Conservation (phyloP, 2,797 vertebrate species). For the Trematomus bernacchii region DNA sequence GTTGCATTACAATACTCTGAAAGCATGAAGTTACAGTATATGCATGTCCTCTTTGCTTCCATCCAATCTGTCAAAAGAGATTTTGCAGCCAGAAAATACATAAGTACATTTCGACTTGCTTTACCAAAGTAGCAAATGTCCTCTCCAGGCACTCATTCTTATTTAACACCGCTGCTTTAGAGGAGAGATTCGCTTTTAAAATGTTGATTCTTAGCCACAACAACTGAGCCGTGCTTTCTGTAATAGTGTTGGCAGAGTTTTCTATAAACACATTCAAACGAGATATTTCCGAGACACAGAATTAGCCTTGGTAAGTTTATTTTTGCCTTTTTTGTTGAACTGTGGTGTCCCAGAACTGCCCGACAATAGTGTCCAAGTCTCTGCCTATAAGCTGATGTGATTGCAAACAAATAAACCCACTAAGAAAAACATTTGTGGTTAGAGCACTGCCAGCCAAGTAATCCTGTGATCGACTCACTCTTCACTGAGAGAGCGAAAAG, state of each 20-base stretch:
- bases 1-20: neutral
- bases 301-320: slow-evolving; percentile 15
- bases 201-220: slow-evolving; percentile 27
- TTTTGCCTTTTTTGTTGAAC: slow-evolving; percentile 16
- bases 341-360: slow-evolving; percentile 6
- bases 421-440: slow-evolving; percentile 27
- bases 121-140: slow-evolving; percentile 8
- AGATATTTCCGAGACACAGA: slow-evolving; percentile 31
- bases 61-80: slow-evolving; percentile 1
- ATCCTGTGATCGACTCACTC: slow-evolving; percentile 9
- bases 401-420: slow-evolving; percentile 50
- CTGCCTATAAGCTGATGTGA: slow-evolving; percentile 37
- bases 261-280: slow-evolving; percentile 27
- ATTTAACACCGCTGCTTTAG: slow-evolving; percentile 39
- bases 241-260: slow-evolving; percentile 39
- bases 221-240: slow-evolving; percentile 29
- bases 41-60: neutral
- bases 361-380: slow-evolving; percentile 36
- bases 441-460: slow-evolving; percentile 3
- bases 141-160: slow-evolving; percentile 32
- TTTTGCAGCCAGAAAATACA: neutral
- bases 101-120: slow-evolving; percentile 13
- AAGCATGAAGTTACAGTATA: neutral
- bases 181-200: slow-evolving; percentile 26
- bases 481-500: neutral